Percentiles rank a stretch among this genome's conserved stretches.
Conservation (phyloP, 2,888 invertebrate species). For the Lithophane semibrunnea region DNA sequence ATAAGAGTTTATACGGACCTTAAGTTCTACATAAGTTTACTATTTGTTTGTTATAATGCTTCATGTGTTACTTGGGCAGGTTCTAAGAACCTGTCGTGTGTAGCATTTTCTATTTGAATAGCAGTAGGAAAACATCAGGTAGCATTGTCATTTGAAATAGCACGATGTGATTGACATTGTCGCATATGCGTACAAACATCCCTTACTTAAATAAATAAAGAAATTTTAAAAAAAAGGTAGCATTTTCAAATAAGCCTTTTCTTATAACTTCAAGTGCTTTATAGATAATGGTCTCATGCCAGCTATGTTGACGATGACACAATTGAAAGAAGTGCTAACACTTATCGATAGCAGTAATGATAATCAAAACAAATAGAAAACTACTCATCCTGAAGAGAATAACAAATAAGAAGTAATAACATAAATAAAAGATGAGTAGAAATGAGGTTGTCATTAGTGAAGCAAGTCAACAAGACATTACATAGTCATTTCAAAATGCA, state of each 20-base stretch:
- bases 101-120: slow-evolving; percentile 1
- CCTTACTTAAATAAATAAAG: too few relatives aligned
- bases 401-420: slow-evolving; percentile 26
- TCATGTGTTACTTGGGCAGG: too few relatives aligned
- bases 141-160: too few relatives aligned
- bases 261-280: slow-evolving; percentile 15
- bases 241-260: not conserved
- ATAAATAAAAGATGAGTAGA: slow-evolving; percentile 52
- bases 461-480: slow-evolving; percentile 28
- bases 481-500: slow-evolving; percentile 26
- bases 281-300: not conserved
- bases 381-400: slow-evolving; percentile 45
- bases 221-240: not conserved
- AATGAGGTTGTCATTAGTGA: slow-evolving; percentile 49
- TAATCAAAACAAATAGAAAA: slow-evolving; percentile 32
- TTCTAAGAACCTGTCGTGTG: slow-evolving; percentile 1
- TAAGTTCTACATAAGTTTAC: too few relatives aligned
- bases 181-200: too few relatives aligned
- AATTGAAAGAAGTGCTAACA: slow-evolving; percentile 12
- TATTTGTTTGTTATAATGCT: too few relatives aligned
- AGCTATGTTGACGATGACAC: not conserved
- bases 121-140: not conserved
- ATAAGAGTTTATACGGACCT: too few relatives aligned
- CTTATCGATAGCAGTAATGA: slow-evolving; percentile 6
- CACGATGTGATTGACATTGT: too few relatives aligned